Conservation (phyloP, 2,113 vertebrate genomes). For the Myodes glareolus region DNA sequence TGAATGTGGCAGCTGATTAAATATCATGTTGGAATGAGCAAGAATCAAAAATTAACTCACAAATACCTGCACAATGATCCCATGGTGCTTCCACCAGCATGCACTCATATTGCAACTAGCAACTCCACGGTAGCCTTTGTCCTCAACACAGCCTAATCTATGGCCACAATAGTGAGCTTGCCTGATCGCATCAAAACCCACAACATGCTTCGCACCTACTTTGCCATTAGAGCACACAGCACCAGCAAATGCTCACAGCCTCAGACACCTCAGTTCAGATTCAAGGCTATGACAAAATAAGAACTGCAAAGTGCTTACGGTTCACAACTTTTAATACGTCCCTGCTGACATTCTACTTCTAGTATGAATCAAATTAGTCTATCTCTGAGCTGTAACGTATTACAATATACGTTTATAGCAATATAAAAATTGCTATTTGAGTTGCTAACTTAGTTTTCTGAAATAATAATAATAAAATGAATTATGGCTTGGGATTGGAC, state of each 20-base stretch:
- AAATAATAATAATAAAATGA: background rate
- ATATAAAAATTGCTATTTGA: background rate
- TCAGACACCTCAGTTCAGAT: background rate
- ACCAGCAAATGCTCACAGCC: background rate
- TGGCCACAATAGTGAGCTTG: background rate
- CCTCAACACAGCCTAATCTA: background rate
- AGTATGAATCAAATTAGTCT: background rate
- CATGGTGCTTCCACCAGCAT: background rate
- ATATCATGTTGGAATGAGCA: background rate
- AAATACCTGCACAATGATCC: background rate
- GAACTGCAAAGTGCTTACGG: background rate
- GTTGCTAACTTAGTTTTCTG: background rate
- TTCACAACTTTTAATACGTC: background rate
- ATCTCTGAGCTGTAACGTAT: background rate
- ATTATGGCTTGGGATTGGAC: no score
- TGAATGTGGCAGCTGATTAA: background rate
- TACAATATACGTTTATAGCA: no score
- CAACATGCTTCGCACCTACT: background rate
- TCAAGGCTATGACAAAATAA: background rate
- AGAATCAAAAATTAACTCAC: background rate
- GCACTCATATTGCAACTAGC: background rate
- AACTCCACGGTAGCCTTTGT: no score
- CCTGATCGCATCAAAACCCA: background rate
- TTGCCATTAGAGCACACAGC: background rate
- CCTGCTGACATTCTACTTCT: background rate